A percentile compares a stretch with the other conserved stretches of the same genome.
These are phyloP conservation scores for Pandemis corylana DNA, from an alignment of 2,888 invertebrate species.

Conservation along the genomic window DNA sequence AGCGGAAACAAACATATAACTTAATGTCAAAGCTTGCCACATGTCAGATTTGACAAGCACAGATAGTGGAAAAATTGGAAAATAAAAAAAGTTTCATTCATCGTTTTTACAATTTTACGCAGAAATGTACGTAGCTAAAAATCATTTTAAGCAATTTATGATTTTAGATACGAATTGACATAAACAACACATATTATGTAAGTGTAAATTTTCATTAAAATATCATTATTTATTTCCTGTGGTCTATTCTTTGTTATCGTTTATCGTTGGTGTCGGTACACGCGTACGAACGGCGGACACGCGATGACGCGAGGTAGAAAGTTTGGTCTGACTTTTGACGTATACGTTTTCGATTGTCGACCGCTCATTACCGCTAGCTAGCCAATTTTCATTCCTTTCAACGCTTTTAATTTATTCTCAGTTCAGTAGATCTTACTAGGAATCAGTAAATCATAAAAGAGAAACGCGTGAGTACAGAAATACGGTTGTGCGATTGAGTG, in stretches of 20 bases:
- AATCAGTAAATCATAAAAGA: slow-evolving; percentile 29
- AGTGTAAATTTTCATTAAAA: too few species aligned
- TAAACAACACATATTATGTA: too few species aligned
- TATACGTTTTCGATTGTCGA: slow-evolving; percentile 51
- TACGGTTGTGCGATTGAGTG: slow-evolving; percentile 21
- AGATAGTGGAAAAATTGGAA: background rate
- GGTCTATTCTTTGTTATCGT: background rate
- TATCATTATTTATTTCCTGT: too few species aligned
- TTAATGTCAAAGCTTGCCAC: too few species aligned
- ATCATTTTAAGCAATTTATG: background rate
- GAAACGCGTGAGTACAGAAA: slow-evolving; percentile 21
- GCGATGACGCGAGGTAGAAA: slow-evolving; percentile 42
- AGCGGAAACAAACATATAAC: too few species aligned
- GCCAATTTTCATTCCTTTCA: slow-evolving; percentile 34
- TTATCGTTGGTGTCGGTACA: slow-evolving; percentile 11
- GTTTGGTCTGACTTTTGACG: slow-evolving; percentile 50
- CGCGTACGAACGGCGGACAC: slow-evolving; percentile 21
- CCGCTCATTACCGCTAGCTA: slow-evolving; percentile 43
- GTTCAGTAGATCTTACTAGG: slow-evolving; percentile 25
- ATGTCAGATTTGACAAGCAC: background rate
- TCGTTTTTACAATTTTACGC: background rate
- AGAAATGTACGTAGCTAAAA: background rate
- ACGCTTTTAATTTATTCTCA: slow-evolving; percentile 37
- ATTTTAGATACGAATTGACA: background rate
- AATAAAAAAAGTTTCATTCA: background rate